Conservation (phyloP, 2,797 vertebrate genomes). For the Tapera naevia region DNA sequence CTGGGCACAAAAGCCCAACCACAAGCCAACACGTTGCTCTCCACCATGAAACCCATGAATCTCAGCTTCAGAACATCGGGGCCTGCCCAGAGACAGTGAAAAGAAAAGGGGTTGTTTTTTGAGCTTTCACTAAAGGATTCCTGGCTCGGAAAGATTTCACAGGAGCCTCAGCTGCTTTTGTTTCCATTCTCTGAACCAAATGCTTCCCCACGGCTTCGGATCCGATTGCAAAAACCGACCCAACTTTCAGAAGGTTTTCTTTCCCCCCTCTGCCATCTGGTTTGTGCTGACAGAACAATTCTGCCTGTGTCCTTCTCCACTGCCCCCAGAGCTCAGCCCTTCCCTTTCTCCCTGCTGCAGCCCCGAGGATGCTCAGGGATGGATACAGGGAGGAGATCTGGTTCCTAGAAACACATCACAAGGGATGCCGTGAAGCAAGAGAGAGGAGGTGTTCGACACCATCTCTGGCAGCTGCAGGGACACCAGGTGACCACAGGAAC, state of each 20-base stretch:
- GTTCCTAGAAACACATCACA: not conserved
- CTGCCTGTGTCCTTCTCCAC: accelerated
- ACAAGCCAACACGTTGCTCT: not conserved
- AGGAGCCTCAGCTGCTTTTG: constrained; percentile 1
- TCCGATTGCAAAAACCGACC: not conserved
- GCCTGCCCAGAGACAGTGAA: not conserved
- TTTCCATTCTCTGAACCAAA: constrained; percentile 11
- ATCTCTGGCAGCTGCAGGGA: not conserved
- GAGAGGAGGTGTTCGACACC: accelerated
- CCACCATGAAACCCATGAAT: not conserved
- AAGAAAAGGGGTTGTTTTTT: not conserved
- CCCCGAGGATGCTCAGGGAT: not conserved
- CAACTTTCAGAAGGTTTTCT: accelerated
- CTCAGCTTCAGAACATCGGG: not conserved
- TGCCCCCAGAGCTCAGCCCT: accelerated
- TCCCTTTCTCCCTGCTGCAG: accelerated
- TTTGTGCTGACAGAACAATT: not conserved
- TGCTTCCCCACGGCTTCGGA: not conserved
- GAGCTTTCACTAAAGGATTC: constrained; percentile 39
- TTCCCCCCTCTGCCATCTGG: not conserved
- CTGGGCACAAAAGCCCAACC: not conserved
- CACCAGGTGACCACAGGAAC: not conserved
- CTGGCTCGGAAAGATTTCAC: not conserved
- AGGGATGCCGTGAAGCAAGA: not conserved
- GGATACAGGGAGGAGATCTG: accelerated